Conservation (phyloP, 2,113 vertebrate genomes). For the Lophura nycthemera region DNA sequence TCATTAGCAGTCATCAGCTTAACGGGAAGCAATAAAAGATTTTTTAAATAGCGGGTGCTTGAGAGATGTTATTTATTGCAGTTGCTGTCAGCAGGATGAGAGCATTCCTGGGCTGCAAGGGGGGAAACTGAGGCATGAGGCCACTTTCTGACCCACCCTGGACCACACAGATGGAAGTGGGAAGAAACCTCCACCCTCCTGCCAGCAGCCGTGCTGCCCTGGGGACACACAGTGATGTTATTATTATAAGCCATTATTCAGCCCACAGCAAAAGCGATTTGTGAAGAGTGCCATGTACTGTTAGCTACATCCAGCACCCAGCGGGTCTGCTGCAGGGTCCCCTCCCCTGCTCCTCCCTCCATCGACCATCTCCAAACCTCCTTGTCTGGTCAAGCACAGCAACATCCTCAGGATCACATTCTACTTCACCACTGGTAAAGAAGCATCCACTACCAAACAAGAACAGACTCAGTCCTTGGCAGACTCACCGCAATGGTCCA, state of each 20-base stretch:
- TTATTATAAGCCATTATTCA: neutral
- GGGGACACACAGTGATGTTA: neutral
- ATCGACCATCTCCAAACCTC: neutral
- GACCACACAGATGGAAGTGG: slow-evolving; percentile 43
- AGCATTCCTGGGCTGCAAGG: neutral
- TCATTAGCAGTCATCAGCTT: slow-evolving; percentile 55
- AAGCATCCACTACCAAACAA: neutral
- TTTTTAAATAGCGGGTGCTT: neutral
- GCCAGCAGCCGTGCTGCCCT: neutral
- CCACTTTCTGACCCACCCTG: neutral
- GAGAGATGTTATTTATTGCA: slow-evolving; percentile 9
- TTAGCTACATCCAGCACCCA: neutral
- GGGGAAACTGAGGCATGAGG: slow-evolving; percentile 59
- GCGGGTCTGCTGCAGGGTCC: neutral
- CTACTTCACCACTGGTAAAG: neutral
- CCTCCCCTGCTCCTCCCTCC: neutral
- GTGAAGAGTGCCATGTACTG: accelerated
- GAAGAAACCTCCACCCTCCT: neutral
- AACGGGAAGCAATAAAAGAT: slow-evolving; percentile 55
- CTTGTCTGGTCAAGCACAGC: neutral
- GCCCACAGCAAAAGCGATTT: neutral
- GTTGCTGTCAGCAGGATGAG: neutral
- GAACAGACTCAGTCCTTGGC: neutral
- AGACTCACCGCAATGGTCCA: neutral
- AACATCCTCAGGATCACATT: neutral